Percentiles rank a stretch among this genome's conserved stretches.
phyloP scores from a whole-genome alignment of 2,113 vertebrate species.

The Oriolus oriolus region DNA sequence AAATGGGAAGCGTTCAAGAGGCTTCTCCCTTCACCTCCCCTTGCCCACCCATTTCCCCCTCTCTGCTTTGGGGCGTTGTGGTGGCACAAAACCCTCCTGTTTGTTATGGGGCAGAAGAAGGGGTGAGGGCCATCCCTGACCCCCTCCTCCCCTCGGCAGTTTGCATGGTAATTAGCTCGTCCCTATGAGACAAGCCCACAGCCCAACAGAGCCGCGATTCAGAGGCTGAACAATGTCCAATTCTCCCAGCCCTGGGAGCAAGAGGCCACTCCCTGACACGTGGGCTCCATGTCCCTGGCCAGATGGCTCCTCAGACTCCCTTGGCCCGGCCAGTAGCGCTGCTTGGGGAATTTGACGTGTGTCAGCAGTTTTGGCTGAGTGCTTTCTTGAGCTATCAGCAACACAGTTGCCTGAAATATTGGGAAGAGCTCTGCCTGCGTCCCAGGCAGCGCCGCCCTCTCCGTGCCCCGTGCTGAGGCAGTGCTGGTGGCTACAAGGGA shows the following conservation, averaged over 20 bases:
- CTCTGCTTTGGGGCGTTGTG: accelerated
- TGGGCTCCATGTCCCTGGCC: neutral
- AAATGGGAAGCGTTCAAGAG: neutral
- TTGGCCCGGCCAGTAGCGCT: neutral
- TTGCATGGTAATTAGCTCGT: slow-evolving; percentile 8
- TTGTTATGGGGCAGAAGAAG: neutral
- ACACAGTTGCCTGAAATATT: neutral
- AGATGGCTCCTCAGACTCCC: neutral
- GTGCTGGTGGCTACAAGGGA: neutral
- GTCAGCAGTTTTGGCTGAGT: neutral
- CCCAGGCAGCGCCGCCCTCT: neutral
- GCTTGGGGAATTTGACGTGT: neutral
- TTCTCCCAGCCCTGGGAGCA: slow-evolving; percentile 2
- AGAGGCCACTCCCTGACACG: neutral
- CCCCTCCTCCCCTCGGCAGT: neutral
- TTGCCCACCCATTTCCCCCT: neutral
- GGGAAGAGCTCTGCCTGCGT: accelerated
- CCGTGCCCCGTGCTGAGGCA: neutral
- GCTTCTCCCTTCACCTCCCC: neutral
- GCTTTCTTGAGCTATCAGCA: neutral
- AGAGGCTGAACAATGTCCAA: slow-evolving; percentile 39
- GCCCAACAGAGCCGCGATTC: slow-evolving; percentile 31
- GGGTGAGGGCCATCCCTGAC: neutral
- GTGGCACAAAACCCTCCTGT: neutral
- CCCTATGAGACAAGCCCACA: neutral